These are phyloP conservation scores for Plebejus anna DNA, from an alignment of 2,888 invertebrate genomes.

Conservation along the genomic window DNA sequence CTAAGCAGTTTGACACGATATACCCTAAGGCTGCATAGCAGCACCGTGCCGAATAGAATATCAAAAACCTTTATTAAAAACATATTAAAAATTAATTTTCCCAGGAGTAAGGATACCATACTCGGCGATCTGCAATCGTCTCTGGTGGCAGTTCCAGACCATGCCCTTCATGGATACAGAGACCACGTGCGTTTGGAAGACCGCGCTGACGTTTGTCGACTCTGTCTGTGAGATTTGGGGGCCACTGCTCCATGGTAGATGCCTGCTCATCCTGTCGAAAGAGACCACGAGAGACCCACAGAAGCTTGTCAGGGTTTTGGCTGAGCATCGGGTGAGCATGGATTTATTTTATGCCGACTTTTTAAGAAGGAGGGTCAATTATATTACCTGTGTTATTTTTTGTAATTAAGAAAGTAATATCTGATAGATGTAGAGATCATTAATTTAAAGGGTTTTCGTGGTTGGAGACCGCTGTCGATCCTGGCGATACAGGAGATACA, in stretches of 20 bases:
- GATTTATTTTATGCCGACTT: background rate
- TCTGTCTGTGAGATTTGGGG: slow-evolving; percentile 94
- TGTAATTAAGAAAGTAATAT: too few species aligned
- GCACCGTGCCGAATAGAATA: too few species aligned
- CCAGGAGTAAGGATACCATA: slow-evolving; percentile 90
- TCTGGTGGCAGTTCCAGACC: slow-evolving; percentile 92
- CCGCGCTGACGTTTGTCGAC: slow-evolving; percentile 94
- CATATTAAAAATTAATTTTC: too few species aligned
- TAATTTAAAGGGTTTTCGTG: too few species aligned
- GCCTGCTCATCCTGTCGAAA: slow-evolving; percentile 87
- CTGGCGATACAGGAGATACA: too few species aligned
- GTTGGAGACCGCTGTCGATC: too few species aligned
- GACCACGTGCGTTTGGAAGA: slow-evolving; percentile 90
- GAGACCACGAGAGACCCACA: slow-evolving; percentile 88
- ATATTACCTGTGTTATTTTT: too few species aligned
- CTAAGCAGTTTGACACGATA: too few species aligned
- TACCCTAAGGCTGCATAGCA: too few species aligned
- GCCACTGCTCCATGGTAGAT: slow-evolving; percentile 85
- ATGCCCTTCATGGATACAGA: slow-evolving; percentile 87
- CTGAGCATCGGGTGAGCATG: slow-evolving; percentile 82
- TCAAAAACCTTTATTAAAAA: too few species aligned
- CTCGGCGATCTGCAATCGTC: slow-evolving; percentile 87
- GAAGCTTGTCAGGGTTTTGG: slow-evolving; percentile 83
- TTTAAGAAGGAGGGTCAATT: too few species aligned
- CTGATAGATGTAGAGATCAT: too few species aligned